Conservation (phyloP, 1,140 invertebrate species). For the Zaprionus vittiger region DNA sequence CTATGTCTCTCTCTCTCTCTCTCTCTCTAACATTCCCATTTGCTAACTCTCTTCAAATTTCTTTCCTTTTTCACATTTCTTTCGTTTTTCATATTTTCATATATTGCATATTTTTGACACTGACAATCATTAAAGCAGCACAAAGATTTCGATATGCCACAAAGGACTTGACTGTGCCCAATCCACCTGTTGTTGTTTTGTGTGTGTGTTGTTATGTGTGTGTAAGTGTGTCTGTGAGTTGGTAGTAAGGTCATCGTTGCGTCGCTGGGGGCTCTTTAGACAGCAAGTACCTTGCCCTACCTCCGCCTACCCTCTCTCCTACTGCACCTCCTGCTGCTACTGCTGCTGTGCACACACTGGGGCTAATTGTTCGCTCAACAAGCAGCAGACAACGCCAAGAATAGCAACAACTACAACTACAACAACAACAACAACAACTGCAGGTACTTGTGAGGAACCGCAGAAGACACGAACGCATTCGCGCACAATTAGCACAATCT, state of each 20-base stretch:
- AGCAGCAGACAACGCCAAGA: conserved; percentile 42
- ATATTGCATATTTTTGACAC: neutral
- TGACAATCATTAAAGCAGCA: neutral
- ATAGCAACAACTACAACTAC: conserved; percentile 45
- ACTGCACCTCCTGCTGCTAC: neutral
- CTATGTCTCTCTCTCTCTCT: too few species aligned
- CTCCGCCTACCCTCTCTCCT: neutral
- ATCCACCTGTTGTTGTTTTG: conserved; percentile 49
- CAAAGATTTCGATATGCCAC: conserved; percentile 8
- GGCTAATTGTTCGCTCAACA: conserved; percentile 44
- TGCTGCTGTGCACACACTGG: conserved; percentile 4
- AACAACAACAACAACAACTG: conserved; percentile 11
- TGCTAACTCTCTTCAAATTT: neutral
- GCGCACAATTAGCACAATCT: conserved; percentile 41
- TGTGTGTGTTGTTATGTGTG: neutral
- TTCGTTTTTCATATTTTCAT: neutral
- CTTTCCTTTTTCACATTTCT: neutral
- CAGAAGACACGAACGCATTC: conserved; percentile 31
- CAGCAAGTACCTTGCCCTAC: neutral
- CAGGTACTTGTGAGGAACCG: conserved; percentile 32
- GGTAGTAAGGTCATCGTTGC: conserved; percentile 41
- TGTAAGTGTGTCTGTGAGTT: neutral
- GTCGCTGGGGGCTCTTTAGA: conserved; percentile 3
- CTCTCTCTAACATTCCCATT: neutral
- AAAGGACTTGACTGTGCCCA: conserved; percentile 15